Evolutionary conservation across 1,140 invertebrate genomes (phyloP).

Genomic region (Trachymyrmex septentrionalis): DNA sequence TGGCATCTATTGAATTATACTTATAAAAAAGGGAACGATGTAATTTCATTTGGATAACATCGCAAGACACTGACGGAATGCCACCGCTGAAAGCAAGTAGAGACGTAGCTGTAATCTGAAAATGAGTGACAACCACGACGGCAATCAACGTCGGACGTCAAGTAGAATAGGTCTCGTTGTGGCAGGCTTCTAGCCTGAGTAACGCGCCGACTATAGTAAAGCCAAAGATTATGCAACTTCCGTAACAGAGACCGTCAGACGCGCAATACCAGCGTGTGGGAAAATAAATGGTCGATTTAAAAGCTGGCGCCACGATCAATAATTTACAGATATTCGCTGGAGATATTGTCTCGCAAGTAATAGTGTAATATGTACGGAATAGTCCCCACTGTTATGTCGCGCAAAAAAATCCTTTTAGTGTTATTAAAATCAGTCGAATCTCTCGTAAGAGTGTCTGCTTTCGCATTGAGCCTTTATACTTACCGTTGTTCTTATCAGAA

Average conservation of each 20-base stretch:
- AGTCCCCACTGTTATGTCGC: too few relatives aligned
- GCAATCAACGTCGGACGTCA: constrained; percentile 53
- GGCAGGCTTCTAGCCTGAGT: constrained; percentile 49
- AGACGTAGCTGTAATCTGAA: constrained; percentile 33
- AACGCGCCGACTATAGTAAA: constrained; percentile 25
- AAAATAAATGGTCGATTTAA: constrained; percentile 17
- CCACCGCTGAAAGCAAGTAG: not conserved
- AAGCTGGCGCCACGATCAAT: not conserved
- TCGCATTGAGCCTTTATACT: not conserved
- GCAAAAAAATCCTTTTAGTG: not conserved
- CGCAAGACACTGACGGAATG: not conserved
- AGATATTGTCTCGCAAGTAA: not conserved
- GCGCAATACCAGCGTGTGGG: not conserved
- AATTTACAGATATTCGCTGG: constrained; percentile 21
- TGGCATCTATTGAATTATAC: not conserved
- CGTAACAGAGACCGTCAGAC: constrained; percentile 26
- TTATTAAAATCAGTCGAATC: not conserved
- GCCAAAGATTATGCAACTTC: constrained; percentile 36
- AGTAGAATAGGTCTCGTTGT: constrained; percentile 66
- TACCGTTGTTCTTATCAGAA: not conserved
- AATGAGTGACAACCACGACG: constrained; percentile 56
- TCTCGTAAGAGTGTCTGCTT: not conserved
- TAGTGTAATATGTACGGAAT: too few relatives aligned
- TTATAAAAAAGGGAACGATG: not conserved
- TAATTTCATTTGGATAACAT: not conserved